Conservation (phyloP, 2,113 vertebrate genomes). For the Sorex fumeus region DNA sequence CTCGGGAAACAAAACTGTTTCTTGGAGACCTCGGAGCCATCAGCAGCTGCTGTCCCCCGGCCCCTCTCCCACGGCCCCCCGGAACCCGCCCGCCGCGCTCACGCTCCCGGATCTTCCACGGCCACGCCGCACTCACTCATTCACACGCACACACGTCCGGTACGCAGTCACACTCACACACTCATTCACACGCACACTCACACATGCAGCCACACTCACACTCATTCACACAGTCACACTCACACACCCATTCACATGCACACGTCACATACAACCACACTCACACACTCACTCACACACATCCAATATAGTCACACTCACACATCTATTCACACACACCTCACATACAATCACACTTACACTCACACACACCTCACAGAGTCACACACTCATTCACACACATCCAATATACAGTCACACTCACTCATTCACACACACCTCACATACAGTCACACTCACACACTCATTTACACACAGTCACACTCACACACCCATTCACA, state of each 20-base stretch:
- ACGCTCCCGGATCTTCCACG: too few relatives aligned
- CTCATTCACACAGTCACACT: background rate
- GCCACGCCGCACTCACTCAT: too few relatives aligned
- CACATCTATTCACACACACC: too few relatives aligned
- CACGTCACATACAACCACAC: background rate
- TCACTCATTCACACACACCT: too few relatives aligned
- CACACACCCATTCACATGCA: background rate
- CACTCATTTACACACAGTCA: background rate
- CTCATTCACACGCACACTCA: conserved; percentile 6
- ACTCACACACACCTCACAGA: background rate
- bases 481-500: background rate
- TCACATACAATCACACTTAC: background rate
- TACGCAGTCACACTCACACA: background rate
- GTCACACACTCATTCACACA: background rate
- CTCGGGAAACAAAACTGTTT: conserved; percentile 85
- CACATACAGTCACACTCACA: too few relatives aligned
- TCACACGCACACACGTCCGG: background rate
- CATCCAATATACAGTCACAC: background rate
- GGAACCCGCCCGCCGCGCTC: too few relatives aligned
- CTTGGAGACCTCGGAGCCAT: conserved; percentile 79
- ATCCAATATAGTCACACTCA: background rate
- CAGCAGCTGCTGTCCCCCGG: conserved; percentile 62
- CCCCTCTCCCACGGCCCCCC: background rate
- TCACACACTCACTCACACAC: background rate
- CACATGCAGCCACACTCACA: background rate